Evolutionary conservation across 2,797 vertebrate species (phyloP), one percentile per base, ranked within the genome.

Genomic region (Bradypodion pumilum): DNA sequence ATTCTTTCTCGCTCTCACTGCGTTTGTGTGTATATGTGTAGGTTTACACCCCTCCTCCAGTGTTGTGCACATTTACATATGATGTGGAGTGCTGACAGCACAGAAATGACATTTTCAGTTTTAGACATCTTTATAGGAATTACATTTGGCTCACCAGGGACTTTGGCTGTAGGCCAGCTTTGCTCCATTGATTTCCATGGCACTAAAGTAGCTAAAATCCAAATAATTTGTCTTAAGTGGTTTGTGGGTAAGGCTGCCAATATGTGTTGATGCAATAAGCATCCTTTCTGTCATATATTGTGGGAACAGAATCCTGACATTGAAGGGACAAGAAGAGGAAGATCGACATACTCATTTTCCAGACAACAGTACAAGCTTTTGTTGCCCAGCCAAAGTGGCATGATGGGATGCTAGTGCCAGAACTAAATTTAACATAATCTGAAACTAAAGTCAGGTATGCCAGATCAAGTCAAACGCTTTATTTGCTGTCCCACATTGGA

Each of bases 201-300:
- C 84, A 85, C 79, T 81, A 85, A 81, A 81, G 73, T 66, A 85
- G 74, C 79, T 81, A 77, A 85, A 81, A 85, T 77, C 84, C 84
- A 85, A 85, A 84, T 81, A 81, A 85, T 85, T 85, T 81, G 73
- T 81, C 78, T 81, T 85, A 85, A 85, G 84, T 85, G 84, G 84
- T 85, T 85, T 81, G 73, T 74, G 73, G 79, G 79, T 60, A 85
- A 62, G 74, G 52, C 56, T 85, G 84, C 84, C 79, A 85, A 40
- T 81, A 81, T 77, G 65, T 21, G n/a, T 12, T 32, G 56, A 32
- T 49, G 65, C 78, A 81, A 70, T 49, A 69, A 81, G 78, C 40
- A 75, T 85, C 72, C 74, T 25, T 70, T 68, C 23, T 4, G 59
- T 40, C 74, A 21, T 76, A 40, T 75, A 73, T 46, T 35, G 63